Conservation (phyloP, 2,113 vertebrate species). For the Caranx ignobilis region DNA sequence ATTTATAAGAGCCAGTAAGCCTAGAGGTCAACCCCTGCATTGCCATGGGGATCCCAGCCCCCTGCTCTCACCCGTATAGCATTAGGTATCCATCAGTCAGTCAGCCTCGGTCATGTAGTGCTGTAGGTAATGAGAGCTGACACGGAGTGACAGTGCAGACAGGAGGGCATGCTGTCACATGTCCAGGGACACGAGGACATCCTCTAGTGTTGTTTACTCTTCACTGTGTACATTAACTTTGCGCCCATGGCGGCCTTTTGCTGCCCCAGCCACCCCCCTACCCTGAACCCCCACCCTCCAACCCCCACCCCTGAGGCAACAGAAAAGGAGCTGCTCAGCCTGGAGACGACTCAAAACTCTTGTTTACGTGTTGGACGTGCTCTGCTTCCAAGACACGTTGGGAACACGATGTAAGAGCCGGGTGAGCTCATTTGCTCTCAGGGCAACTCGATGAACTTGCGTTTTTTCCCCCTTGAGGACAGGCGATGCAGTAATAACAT, state of each 20-base stretch:
- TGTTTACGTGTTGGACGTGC: conserved; percentile 35
- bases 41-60: conserved; percentile 30
- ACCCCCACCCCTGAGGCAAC: background rate
- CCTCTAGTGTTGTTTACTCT: conserved; percentile 71
- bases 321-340: conserved; percentile 15
- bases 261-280: background rate
- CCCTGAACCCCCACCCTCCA: background rate
- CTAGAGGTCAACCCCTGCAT: conserved; percentile 39
- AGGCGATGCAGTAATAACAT: conserved; percentile 51
- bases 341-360: conserved; percentile 33
- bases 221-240: conserved; percentile 58
- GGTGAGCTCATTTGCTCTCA: conserved; percentile 35
- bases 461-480: conserved; percentile 14
- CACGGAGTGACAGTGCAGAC: conserved; percentile 69
- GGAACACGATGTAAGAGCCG: conserved; percentile 22
- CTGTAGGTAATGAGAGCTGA: conserved; percentile 76
- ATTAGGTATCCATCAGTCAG: conserved; percentile 47
- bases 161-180: conserved; percentile 68
- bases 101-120: conserved; percentile 18
- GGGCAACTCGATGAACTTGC: conserved; percentile 38
- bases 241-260: conserved; percentile 21
- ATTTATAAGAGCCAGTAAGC: conserved; percentile 9
- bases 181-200: conserved; percentile 65
- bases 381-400: conserved; percentile 10
- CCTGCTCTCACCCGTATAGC: conserved; percentile 17